Evolutionary conservation across 2,113 vertebrate species (phyloP).

Genomic region (Halcyon senegalensis): DNA sequence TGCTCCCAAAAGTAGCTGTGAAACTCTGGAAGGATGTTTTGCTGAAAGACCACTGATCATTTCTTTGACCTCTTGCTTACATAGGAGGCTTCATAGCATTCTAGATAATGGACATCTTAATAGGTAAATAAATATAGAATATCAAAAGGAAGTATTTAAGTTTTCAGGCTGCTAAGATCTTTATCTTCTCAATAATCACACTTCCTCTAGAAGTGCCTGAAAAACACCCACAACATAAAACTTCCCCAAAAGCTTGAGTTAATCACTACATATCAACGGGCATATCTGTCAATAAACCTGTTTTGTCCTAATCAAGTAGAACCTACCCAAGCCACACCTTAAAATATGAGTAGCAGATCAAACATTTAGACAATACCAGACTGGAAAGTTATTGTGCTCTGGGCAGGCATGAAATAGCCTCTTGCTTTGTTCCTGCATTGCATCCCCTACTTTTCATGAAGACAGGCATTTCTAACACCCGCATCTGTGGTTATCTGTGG

Average conservation of each 20-base stretch:
- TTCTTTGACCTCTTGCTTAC: not conserved
- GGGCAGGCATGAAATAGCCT: not conserved
- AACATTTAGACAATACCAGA: not conserved
- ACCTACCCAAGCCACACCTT: slow-evolving; percentile 10
- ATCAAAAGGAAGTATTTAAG: not conserved
- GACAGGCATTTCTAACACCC: not conserved
- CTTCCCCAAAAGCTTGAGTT: not conserved
- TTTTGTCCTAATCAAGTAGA: not conserved
- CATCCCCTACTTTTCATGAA: not conserved
- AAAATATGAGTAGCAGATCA: not conserved
- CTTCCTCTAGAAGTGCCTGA: not conserved
- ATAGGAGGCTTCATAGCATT: not conserved
- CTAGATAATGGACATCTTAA: not conserved
- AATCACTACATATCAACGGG: not conserved
- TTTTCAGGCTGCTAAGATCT: not conserved
- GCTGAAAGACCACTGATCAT: not conserved
- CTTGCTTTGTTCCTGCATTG: not conserved
- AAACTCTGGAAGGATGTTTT: not conserved
- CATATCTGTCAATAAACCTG: not conserved
- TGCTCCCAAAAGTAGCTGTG: not conserved
- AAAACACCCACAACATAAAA: not conserved
- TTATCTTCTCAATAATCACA: not conserved
- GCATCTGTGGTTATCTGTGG: not conserved
- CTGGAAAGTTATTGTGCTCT: not conserved
- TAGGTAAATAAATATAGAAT: not conserved